Percentiles rank a stretch among this genome's conserved stretches.
Conservation (phyloP, 64 coral and sea anemone genomes). For the Stichodactyla mertensii region DNA sequence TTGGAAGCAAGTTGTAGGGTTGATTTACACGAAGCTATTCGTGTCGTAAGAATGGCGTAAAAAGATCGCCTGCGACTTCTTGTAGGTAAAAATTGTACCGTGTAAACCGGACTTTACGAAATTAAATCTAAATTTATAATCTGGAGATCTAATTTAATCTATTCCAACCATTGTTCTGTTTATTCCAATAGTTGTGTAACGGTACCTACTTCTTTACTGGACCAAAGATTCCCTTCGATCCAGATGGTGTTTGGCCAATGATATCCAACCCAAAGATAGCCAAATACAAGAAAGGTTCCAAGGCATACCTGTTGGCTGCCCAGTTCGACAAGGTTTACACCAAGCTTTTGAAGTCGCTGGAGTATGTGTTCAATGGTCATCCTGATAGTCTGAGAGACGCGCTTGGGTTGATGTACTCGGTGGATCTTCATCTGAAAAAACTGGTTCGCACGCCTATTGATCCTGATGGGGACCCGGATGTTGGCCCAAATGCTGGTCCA, state of each 20-base stretch:
- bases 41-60: no score
- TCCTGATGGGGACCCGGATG: constrained; percentile 57
- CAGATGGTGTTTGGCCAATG: constrained; percentile 67
- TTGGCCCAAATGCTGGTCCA: constrained; percentile 79
- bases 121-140: neutral
- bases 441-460: constrained; percentile 62
- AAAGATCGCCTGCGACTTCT: no score
- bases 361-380: constrained; percentile 70
- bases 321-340: constrained; percentile 67
- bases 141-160: neutral
- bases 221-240: constrained; percentile 50
- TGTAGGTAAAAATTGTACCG: no score
- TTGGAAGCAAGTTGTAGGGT: no score
- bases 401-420: constrained; percentile 63
- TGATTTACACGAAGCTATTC: no score
- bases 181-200: constrained; percentile 33
- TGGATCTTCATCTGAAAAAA: constrained; percentile 43
- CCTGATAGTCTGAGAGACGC: constrained; percentile 49
- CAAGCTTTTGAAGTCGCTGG: constrained; percentile 53
- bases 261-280: constrained; percentile 61
- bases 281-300: constrained; percentile 8
- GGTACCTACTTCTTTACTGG: constrained; percentile 57
- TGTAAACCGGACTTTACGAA: no score
- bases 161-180: neutral
- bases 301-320: constrained; percentile 24